Evolutionary conservation across 2,113 vertebrate species (phyloP), one percentile per base, ranked within the genome.

Genomic region (Lophotis ruficrista): DNA sequence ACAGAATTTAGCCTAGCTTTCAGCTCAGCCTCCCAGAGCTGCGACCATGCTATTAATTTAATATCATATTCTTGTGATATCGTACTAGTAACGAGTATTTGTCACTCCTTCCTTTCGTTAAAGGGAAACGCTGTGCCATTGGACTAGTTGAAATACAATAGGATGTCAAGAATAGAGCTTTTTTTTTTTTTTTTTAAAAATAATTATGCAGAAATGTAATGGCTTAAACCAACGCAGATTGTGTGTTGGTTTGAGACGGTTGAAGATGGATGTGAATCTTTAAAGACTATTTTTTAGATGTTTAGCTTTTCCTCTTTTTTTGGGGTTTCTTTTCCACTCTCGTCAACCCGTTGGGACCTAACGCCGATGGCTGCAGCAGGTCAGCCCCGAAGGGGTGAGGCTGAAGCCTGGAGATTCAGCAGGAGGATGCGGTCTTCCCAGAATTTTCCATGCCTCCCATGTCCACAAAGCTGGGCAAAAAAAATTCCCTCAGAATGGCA

Each of bases 31-130:
- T 93, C 77, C 87, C 83, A 58, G 87, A 93, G 96, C 95, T 97
- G 96, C 61, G 92, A 97, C 94, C 93, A 79, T 91, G 95, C 92
- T 96, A 91, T 97, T 97, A 97, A 97, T 96, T 97, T 97, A 97
- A 97, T 97, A 97, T 96, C 97, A 97, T 97, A 96, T 97, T 95
- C 84, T 92, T 94, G 95, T 97, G 97, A 96, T 97, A 96, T 94
- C 97, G 96, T 97, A 96, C 91, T 95, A 94, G 96, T 96, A 96
- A 90, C 94, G 95, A 97, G 90, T 97, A 96, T 97, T 97, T 97
- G 96, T 97, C 97, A 94, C 96, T 96, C 83, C 91, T 97, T 97
- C 97, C 96, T 97, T 97, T 97, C 95, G 94, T 97, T 92, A 97
- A 97, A 97, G 97, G 97, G 93, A 96, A 94, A 96, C 45, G 85